A percentile compares a stretch with the other conserved stretches of the same genome.
These are phyloP conservation scores for Chloropsis hardwickii DNA, from an alignment of 2,113 vertebrate species.

Conservation along the genomic window DNA sequence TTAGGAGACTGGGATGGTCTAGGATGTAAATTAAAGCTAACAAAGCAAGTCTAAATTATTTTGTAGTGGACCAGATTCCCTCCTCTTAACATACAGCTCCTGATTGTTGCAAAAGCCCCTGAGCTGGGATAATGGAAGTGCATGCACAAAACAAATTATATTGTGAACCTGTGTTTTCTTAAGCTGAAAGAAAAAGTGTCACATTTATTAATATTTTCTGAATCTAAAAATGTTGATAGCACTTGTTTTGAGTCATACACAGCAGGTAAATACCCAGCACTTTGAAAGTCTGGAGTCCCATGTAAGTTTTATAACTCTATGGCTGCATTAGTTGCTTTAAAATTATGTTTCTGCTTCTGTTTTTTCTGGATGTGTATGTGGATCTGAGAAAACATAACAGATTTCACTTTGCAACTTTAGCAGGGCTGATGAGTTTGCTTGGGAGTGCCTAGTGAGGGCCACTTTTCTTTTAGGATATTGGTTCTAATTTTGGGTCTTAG, in stretches of 20 bases:
- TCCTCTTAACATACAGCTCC: background rate
- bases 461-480: background rate
- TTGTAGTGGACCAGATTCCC: background rate
- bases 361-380: background rate
- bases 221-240: background rate
- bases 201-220: background rate
- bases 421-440: background rate
- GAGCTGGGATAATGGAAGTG: background rate
- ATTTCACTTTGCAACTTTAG: background rate
- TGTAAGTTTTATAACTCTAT: background rate
- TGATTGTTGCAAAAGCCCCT: background rate
- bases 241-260: background rate
- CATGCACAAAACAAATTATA: background rate
- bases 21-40: background rate
- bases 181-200: background rate
- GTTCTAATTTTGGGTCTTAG: background rate
- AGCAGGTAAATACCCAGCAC: background rate
- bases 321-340: background rate
- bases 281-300: background rate
- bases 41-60: background rate
- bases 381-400: background rate
- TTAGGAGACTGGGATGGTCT: background rate
- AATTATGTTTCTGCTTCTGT: background rate
- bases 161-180: background rate
- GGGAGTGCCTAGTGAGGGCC: background rate